A percentile compares a stretch with the other conserved stretches of the same genome.
Evolutionary conservation across 2,888 invertebrate species (phyloP).

Genomic region (Stenchaetothrips biformis): DNA sequence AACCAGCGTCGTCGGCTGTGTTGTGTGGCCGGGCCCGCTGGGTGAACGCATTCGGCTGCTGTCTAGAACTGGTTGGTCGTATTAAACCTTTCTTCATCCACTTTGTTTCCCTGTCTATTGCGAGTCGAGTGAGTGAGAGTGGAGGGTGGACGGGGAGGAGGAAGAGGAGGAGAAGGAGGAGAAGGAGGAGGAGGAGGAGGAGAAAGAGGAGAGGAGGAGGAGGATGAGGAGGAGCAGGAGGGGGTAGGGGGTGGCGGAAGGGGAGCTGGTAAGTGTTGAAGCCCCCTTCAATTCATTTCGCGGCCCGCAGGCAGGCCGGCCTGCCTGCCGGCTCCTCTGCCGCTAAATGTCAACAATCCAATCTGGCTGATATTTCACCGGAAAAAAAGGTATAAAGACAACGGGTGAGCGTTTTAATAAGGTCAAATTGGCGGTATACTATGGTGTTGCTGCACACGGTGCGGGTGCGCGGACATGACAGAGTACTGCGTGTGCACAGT

Average conservation of each 20-base stretch:
- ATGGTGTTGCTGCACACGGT: too few species aligned
- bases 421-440: slow-evolving; percentile 5
- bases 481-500: too few species aligned
- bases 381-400: neutral
- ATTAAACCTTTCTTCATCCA: too few species aligned
- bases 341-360: slow-evolving; percentile 22
- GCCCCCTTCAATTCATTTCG: slow-evolving; percentile 15
- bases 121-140: too few species aligned
- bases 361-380: slow-evolving; percentile 3
- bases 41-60: too few species aligned
- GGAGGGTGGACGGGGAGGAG: neutral
- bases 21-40: too few species aligned
- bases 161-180: neutral
- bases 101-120: too few species aligned
- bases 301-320: neutral
- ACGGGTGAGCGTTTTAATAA: slow-evolving; percentile 11
- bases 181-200: neutral
- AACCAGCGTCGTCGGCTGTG: too few species aligned
- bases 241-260: neutral
- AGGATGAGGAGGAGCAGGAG: neutral
- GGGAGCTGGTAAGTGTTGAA: neutral
- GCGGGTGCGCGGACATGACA: too few species aligned
- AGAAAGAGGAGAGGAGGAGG: too few species aligned
- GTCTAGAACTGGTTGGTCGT: too few species aligned
- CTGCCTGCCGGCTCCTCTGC: neutral